These are phyloP conservation scores for Cyprinodon diabolis DNA, from an alignment of 2,797 vertebrate genomes.

Conservation along the genomic window DNA sequence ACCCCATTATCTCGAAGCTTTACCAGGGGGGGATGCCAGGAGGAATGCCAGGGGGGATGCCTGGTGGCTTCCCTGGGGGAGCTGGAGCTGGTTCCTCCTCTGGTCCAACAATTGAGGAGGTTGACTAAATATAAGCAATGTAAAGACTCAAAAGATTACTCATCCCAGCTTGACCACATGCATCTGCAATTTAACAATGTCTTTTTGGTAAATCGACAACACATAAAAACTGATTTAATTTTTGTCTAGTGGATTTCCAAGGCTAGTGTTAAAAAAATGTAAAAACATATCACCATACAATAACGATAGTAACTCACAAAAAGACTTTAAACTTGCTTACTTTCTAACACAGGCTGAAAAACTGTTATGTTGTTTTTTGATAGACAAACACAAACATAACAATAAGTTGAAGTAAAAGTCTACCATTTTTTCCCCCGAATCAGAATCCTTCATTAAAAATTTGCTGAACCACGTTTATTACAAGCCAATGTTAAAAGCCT, in stretches of 20 bases:
- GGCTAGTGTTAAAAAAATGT: background rate
- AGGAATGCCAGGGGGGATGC: slow-evolving; percentile 72
- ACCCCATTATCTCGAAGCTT: slow-evolving; percentile 82
- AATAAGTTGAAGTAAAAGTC: background rate
- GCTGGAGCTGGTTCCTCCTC: slow-evolving; percentile 75
- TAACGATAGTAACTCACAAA: background rate
- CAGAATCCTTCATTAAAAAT: background rate
- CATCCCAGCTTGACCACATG: slow-evolving; percentile 14
- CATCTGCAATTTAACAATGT: slow-evolving; percentile 1
- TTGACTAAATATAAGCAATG: slow-evolving; percentile 67
- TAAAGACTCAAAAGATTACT: background rate
- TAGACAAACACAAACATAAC: background rate
- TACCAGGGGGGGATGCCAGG: slow-evolving; percentile 81
- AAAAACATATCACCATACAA: background rate
- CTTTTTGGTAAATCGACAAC: background rate
- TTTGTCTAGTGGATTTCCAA: background rate
- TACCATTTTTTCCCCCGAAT: background rate
- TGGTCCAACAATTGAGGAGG: slow-evolving; percentile 85
- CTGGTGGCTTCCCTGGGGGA: slow-evolving; percentile 79
- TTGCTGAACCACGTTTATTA: background rate
- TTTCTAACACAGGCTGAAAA: background rate
- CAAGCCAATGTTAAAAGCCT: background rate
- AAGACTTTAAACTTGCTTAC: background rate
- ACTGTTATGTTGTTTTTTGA: background rate
- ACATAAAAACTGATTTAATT: background rate